Conservation (phyloP, 2,888 invertebrate species). For the Nesidiocoris tenuis region DNA sequence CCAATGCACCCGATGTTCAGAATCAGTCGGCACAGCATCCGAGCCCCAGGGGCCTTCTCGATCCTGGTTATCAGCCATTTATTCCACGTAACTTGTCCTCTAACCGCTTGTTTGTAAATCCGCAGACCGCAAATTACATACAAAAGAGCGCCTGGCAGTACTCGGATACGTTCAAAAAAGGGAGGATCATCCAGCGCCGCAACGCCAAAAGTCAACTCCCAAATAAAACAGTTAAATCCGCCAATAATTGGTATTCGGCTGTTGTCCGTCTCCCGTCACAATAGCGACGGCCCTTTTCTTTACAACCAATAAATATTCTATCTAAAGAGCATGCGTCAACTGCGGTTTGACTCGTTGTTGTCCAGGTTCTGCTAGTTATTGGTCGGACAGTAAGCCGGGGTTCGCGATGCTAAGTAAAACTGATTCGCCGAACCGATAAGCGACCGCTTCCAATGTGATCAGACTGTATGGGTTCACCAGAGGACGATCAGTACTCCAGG, state of each 20-base stretch:
- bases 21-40: not conserved
- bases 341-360: no score
- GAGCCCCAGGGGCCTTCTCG: not conserved
- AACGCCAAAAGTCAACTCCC: not conserved
- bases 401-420: no score
- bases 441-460: no score
- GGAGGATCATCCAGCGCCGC: not conserved
- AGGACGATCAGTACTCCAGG: no score
- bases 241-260: conserved; percentile 41
- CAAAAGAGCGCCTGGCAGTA: conserved; percentile 22
- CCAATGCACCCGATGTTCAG: not conserved
- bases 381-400: no score
- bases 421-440: no score
- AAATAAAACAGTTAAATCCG: conserved; percentile 46
- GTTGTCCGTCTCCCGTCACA: not conserved
- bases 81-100: conserved; percentile 44
- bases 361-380: not conserved
- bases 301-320: not conserved
- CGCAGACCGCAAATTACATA: conserved; percentile 42
- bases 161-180: not conserved
- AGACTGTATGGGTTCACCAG: no score
- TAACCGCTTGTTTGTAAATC: conserved; percentile 44
- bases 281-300: not conserved
- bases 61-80: conserved; percentile 42
- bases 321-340: not conserved